These are phyloP conservation scores for Cataglyphis livida DNA, from an alignment of 2,888 invertebrate species.

Conservation along the genomic window DNA sequence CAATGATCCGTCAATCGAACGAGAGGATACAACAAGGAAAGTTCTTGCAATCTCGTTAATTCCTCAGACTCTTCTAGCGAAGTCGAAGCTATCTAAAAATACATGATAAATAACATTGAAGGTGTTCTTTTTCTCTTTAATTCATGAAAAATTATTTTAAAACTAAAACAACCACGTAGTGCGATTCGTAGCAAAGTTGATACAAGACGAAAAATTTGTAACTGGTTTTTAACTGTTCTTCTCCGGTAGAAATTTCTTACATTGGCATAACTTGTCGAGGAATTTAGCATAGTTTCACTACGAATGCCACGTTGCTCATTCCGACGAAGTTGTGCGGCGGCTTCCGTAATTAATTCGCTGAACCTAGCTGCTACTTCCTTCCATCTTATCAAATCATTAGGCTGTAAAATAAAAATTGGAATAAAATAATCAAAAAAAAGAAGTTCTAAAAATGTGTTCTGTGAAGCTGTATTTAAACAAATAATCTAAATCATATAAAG, in stretches of 20 bases:
- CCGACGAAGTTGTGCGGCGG: constrained; percentile 72
- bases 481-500: not conserved
- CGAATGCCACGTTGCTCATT: constrained; percentile 59
- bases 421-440: not conserved
- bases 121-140: not conserved
- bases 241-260: constrained; percentile 53
- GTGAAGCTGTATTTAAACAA: not conserved
- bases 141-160: not conserved
- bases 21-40: constrained; percentile 72
- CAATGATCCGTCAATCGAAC: constrained; percentile 64
- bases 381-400: constrained; percentile 77
- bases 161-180: not conserved
- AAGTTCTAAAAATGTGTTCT: not conserved
- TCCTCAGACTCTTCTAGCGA: constrained; percentile 55
- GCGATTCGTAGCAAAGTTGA: constrained; percentile 14
- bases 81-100: constrained; percentile 25
- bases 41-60: constrained; percentile 62
- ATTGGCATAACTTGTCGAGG: constrained; percentile 36
- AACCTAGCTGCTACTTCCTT: constrained; percentile 79
- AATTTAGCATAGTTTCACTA: constrained; percentile 49
- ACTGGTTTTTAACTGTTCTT: constrained; percentile 2
- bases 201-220: not conserved
- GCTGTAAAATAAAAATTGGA: constrained; percentile 61
- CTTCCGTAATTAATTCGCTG: constrained; percentile 80
- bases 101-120: not conserved